Evolutionary conservation across 2,113 vertebrate species (phyloP), one percentile per base, ranked within the genome.

Genomic region (Siphamia tubifer): DNA sequence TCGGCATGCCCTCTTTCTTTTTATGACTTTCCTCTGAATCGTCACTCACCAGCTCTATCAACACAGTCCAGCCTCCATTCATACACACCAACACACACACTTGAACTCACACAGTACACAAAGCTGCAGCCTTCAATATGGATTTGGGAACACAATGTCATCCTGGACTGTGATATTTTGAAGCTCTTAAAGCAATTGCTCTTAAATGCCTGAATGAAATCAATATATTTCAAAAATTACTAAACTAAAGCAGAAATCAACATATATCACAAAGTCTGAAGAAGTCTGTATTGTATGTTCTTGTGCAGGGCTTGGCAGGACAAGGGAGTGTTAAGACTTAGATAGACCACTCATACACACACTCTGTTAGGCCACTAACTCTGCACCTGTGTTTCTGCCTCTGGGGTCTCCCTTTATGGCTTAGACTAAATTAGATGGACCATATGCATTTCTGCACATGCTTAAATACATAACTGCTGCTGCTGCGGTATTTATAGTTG

Each of bases 371-470:
- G 54, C 79, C 68, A 73, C 73, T 84, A 75, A 86, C 73, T 63
- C 75, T 85, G 86, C 89, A 89, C 86, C 87, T 91, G 87, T 86
- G 88, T 89, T 83, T 74, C 89, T 85, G 80, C 85, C 90, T 88
- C 83, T 74, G 75, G 84, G 89, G 86, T 85, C 83, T 90, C 87
- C 84, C 86, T 90, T 91, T 92, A 91, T 90, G 87, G 88, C 84
- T 90, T 84, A 81, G 88, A 91, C 90, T 87, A 89, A 86, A 89
- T 91, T 91, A 90, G 86, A 89, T 87, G 60, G 87, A 89, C 87
- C 86, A 87, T 91, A 90, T 89, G 88, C 88, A 88, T 90, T 90
- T 91, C 86, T 90, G 72, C 89, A 89, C 86, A 85, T 90, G 82
- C 85, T 90, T 87, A 90, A 89, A 90, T 91, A 89, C 84, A 88